phyloP scores from a whole-genome alignment of 2,113 vertebrate genomes.

The Cavia porcellus region DNA sequence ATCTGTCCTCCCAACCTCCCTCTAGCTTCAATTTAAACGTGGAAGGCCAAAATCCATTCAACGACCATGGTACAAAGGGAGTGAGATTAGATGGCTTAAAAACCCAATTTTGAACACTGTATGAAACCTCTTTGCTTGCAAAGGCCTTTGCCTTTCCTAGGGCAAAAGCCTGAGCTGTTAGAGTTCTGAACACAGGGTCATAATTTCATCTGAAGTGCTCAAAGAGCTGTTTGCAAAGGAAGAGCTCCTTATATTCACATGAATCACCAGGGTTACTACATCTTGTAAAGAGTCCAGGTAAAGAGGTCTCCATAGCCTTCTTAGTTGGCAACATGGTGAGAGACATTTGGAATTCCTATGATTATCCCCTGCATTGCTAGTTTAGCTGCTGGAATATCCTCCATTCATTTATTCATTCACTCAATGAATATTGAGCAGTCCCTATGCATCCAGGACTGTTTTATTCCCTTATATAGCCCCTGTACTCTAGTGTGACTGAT shows the following conservation, averaged over 20 bases:
- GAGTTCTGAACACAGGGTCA: slow-evolving; percentile 13
- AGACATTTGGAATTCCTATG: neutral
- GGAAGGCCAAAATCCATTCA: slow-evolving; percentile 40
- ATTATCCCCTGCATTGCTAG: neutral
- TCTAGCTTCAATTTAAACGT: slow-evolving; percentile 44
- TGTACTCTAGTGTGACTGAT: neutral
- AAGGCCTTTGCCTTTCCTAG: neutral
- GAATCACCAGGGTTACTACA: neutral
- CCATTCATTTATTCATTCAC: neutral
- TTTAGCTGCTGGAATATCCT: neutral
- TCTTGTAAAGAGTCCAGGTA: neutral
- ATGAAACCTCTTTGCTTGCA: neutral
- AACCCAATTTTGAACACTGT: slow-evolving; percentile 45
- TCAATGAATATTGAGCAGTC: neutral
- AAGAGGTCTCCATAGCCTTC: neutral
- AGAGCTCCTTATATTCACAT: neutral
- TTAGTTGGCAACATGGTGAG: neutral
- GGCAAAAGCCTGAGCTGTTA: neutral
- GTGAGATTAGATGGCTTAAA: neutral
- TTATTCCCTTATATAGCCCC: neutral
- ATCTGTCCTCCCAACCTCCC: neutral
- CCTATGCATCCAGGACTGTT: neutral
- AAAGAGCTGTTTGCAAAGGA: slow-evolving; percentile 27
- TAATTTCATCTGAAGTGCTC: slow-evolving; percentile 8
- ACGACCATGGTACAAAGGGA: slow-evolving; percentile 20